phyloP scores from a whole-genome alignment of 1,140 invertebrate species.

The Planococcus citri region DNA sequence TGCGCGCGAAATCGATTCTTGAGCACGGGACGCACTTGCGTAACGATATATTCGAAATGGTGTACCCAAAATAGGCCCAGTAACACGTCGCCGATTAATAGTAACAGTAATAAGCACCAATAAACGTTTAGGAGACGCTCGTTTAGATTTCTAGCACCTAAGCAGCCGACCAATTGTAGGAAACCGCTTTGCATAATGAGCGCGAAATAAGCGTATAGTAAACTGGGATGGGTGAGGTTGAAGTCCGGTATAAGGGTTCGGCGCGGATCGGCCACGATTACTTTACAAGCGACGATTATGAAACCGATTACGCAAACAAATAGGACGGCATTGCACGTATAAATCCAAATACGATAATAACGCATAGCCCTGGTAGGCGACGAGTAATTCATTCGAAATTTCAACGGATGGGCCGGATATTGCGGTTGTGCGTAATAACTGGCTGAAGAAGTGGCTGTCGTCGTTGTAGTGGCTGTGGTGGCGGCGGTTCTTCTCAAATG shows the following conservation, averaged over 20 bases:
- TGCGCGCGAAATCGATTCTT: slow-evolving; percentile 41
- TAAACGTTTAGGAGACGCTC: slow-evolving; percentile 69
- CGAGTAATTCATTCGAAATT: slow-evolving; percentile 25
- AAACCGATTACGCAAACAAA: slow-evolving; percentile 68
- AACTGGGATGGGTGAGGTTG: slow-evolving; percentile 56
- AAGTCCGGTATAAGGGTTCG: slow-evolving; percentile 56
- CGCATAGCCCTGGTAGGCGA: slow-evolving; percentile 33
- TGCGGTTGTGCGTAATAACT: slow-evolving; percentile 11
- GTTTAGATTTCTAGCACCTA: slow-evolving; percentile 64
- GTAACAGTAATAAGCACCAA: slow-evolving; percentile 63
- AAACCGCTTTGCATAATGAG: slow-evolving; percentile 50
- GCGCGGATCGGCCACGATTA: slow-evolving; percentile 44
- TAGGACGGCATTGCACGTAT: slow-evolving; percentile 77
- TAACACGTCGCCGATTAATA: slow-evolving; percentile 69
- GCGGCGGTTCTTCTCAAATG: slow-evolving; percentile 22
- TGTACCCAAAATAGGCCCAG: slow-evolving; percentile 79
- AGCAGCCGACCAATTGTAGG: slow-evolving; percentile 50
- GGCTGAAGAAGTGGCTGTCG: background rate
- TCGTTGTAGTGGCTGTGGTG: slow-evolving; percentile 9
- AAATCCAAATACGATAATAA: slow-evolving; percentile 86
- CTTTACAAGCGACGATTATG: slow-evolving; percentile 56
- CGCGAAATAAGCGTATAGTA: slow-evolving; percentile 71
- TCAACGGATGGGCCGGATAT: slow-evolving; percentile 15
- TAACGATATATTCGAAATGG: slow-evolving; percentile 58
- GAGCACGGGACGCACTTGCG: slow-evolving; percentile 54